A percentile compares a stretch with the other conserved stretches of the same genome.
These are phyloP conservation scores for Megalops cyprinoides DNA, from an alignment of 2,797 vertebrate species.

Conservation along the genomic window DNA sequence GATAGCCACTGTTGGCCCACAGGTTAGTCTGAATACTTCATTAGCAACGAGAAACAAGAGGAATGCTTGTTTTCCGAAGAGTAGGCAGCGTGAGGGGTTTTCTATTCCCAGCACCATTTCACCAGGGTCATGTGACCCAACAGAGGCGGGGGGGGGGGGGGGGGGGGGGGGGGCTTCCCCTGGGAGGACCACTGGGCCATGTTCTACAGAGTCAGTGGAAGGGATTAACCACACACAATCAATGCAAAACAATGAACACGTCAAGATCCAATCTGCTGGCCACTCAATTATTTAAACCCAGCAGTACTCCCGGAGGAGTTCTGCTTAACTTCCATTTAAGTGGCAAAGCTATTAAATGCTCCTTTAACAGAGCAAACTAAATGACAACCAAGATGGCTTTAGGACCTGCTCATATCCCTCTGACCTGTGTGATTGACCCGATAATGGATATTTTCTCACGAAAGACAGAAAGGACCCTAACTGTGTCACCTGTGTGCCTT, in stretches of 20 bases:
- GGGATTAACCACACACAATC: conserved; percentile 80
- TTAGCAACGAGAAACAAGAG: conserved; percentile 3
- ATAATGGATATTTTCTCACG: conserved; percentile 54
- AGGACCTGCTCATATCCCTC: conserved; percentile 26
- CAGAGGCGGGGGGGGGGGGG: conserved; percentile 6
- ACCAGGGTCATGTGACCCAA: conserved; percentile 74
- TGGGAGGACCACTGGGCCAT: conserved; percentile 78
- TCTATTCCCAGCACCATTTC: conserved; percentile 40
- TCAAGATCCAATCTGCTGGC: conserved; percentile 79
- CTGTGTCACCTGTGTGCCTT: conserved; percentile 47
- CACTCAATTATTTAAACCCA: conserved; percentile 82
- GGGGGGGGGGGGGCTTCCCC: conserved; percentile 52
- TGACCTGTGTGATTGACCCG: conserved; percentile 54
- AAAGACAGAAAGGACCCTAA: conserved; percentile 55
- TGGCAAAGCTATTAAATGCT: conserved; percentile 53
- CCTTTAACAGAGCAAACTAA: conserved; percentile 52
- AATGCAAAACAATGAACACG: conserved; percentile 80
- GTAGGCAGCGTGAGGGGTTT: neutral
- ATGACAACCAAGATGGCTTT: conserved; percentile 46
- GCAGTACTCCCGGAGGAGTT: conserved; percentile 65
- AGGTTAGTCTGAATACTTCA: conserved; percentile 18
- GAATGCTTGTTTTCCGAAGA: conserved; percentile 13
- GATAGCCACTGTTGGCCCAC: conserved; percentile 9
- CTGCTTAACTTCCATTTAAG: conserved; percentile 47
- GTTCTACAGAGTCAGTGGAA: conserved; percentile 71